Conservation (phyloP, 2,888 invertebrate genomes). For the Thymelicus sylvestris region DNA sequence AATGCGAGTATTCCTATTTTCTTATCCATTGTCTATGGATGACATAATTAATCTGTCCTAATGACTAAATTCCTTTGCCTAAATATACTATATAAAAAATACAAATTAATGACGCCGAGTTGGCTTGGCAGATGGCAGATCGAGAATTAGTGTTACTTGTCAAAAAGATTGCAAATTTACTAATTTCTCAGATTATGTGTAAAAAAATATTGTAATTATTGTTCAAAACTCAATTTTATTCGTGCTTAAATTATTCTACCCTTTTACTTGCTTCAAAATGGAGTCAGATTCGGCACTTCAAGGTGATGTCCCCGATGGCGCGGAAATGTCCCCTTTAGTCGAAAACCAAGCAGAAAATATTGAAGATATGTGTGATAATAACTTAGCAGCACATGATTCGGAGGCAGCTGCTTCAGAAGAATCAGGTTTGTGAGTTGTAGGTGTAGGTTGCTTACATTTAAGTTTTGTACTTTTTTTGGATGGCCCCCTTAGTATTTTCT, state of each 20-base stretch:
- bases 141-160: constrained; percentile 50
- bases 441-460: not conserved
- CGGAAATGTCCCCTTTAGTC: constrained; percentile 75
- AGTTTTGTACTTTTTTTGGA: constrained; percentile 1
- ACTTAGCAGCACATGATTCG: constrained; percentile 64
- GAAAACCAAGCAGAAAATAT: constrained; percentile 68
- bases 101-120: constrained; percentile 40
- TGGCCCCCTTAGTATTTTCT: constrained; percentile 24
- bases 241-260: constrained; percentile 45
- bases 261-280: constrained; percentile 56
- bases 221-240: constrained; percentile 63
- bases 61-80: not conserved
- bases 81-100: constrained; percentile 9
- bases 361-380: constrained; percentile 68
- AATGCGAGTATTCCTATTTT: no score
- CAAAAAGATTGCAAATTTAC: constrained; percentile 57
- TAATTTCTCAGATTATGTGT: constrained; percentile 57
- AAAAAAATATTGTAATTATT: constrained; percentile 48
- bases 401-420: constrained; percentile 62
- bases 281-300: constrained; percentile 74
- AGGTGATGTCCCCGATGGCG: constrained; percentile 76
- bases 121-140: constrained; percentile 47
- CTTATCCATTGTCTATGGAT: not conserved
- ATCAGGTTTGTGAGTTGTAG: constrained; percentile 54
- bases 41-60: not conserved